phyloP scores from a whole-genome alignment of 2,888 invertebrate species.

The Rhopalosiphum nymphaeae region DNA sequence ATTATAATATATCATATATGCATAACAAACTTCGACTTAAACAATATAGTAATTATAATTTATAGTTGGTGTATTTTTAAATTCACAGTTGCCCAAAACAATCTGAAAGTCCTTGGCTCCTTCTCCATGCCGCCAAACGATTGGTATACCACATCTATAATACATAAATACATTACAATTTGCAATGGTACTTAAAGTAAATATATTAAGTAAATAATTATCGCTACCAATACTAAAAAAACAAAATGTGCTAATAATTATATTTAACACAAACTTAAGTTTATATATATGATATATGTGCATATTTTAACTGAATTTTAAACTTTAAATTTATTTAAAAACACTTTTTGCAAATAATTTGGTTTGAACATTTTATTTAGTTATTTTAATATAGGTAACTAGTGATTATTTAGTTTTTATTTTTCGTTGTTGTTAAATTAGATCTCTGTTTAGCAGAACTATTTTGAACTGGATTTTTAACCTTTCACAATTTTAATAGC shows the following conservation, averaged over 20 bases:
- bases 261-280: neutral
- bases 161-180: neutral
- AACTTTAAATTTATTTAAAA: neutral
- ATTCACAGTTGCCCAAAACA: constrained; percentile 67
- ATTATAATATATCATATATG: neutral
- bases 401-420: neutral
- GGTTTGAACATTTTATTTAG: neutral
- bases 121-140: constrained; percentile 67
- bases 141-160: constrained; percentile 67
- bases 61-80: constrained; percentile 12
- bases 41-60: constrained; percentile 10
- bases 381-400: neutral
- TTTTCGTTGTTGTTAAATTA: neutral
- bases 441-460: neutral
- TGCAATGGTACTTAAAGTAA: neutral
- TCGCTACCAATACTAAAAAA: neutral
- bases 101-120: constrained; percentile 67
- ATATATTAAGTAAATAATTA: neutral
- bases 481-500: neutral
- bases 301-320: neutral
- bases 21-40: constrained; percentile 29
- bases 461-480: neutral
- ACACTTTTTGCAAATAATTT: neutral
- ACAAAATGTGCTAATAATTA: neutral
- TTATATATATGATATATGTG: neutral